Evolutionary conservation across 2,888 invertebrate species (phyloP).

Genomic region (Oligia strigilis): DNA sequence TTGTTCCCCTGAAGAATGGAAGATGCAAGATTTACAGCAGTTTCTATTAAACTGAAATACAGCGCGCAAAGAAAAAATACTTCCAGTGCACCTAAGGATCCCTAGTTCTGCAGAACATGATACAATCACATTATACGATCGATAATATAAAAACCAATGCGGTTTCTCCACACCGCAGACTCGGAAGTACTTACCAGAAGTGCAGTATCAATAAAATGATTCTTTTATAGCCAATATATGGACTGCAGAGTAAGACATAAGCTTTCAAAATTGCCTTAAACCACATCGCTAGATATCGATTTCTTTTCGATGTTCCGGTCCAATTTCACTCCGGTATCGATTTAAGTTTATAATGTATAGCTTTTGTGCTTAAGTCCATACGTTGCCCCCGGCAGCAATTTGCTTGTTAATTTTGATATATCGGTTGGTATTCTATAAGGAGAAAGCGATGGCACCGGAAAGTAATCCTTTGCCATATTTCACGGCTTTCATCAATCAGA

Average conservation of each 20-base stretch:
- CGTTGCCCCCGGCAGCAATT: slow-evolving; percentile 76
- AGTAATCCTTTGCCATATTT: slow-evolving; percentile 77
- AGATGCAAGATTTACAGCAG: background rate
- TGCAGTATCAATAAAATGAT: slow-evolving; percentile 68
- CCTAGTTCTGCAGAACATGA: slow-evolving; percentile 36
- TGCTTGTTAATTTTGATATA: slow-evolving; percentile 79
- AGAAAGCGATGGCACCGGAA: slow-evolving; percentile 79
- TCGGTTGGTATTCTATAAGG: slow-evolving; percentile 78
- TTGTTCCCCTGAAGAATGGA: background rate
- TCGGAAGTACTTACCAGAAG: slow-evolving; percentile 56
- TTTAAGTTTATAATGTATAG: slow-evolving; percentile 75
- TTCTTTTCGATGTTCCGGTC: slow-evolving; percentile 85
- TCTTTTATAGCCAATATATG: slow-evolving; percentile 71
- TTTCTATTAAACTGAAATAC: background rate
- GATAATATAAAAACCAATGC: slow-evolving; percentile 53
- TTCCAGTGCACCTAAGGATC: background rate
- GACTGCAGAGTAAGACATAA: slow-evolving; percentile 69
- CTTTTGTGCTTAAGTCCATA: slow-evolving; percentile 68
- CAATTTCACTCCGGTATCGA: slow-evolving; percentile 79
- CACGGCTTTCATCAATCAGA: slow-evolving; percentile 78
- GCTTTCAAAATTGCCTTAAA: slow-evolving; percentile 77
- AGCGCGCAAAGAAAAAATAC: background rate
- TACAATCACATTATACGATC: slow-evolving; percentile 47
- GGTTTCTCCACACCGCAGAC: slow-evolving; percentile 56
- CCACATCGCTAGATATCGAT: slow-evolving; percentile 77